phyloP scores from a whole-genome alignment of 2,888 invertebrate genomes.

The Tipula lateralis region DNA sequence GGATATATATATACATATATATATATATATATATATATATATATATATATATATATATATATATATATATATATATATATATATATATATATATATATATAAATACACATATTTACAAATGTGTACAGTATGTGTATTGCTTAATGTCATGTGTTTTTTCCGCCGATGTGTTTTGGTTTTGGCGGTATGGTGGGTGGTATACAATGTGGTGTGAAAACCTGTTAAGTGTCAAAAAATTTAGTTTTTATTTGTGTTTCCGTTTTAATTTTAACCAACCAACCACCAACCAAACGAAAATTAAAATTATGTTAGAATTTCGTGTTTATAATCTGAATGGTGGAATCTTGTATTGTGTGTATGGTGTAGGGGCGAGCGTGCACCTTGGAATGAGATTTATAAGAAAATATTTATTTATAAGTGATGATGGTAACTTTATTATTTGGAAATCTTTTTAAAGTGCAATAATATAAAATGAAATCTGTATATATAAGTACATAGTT shows the following conservation, averaged over 20 bases:
- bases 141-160: neutral
- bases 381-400: neutral
- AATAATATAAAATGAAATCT: neutral
- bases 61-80: neutral
- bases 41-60: neutral
- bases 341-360: neutral
- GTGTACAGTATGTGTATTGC: neutral
- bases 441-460: neutral
- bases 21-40: neutral
- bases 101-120: neutral
- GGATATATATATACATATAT: neutral
- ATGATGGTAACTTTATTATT: neutral
- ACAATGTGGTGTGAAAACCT: neutral
- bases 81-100: neutral
- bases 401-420: neutral
- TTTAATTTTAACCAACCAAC: slow-evolving; percentile 19
- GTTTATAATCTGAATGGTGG: neutral
- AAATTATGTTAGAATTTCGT: slow-evolving; percentile 11
- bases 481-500: neutral
- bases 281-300: neutral
- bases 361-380: neutral
- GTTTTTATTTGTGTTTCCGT: neutral
- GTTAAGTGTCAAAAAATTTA: neutral
- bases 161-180: neutral
- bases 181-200: neutral